Base-by-base conservation (phyloP, 2,888 invertebrate genomes). In the Diaprepes abbreviatus region DNA sequence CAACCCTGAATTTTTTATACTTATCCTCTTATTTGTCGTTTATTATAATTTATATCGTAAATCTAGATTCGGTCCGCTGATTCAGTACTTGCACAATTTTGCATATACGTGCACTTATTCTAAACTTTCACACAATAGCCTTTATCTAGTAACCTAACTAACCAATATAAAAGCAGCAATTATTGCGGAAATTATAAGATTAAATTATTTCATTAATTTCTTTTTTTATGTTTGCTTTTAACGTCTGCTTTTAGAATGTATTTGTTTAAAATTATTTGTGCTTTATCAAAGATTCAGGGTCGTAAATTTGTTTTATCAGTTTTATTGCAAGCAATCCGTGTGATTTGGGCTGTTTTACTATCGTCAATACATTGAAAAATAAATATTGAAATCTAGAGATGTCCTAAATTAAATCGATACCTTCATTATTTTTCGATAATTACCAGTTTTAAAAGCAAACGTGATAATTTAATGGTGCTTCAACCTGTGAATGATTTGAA, bases 111-210 rank as follows among this genome's bases (percentile, higher is more conserved):
- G 65, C 65, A 48, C 19, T 63, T 21, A 52, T 65, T 57, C 48
- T 48, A 57, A 58, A 65, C 65, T 65, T 65, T 65, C 65, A 65
- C 58, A 65, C 57, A 65, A 58, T 48, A 55, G 55, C 55, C 55
- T 55, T 57, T 66, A 66, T 57, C 59, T 58, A 66, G 43, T 66
- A 33, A 57, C 66, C 66, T 57, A 57, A 66, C 57, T 66, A 43
- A 57, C 66, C 58, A 48, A 57, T 40, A 66, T 57, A 66, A 66
- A 45, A 58, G 12, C 36, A 5, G 43, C 48, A 58, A 54, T 65
- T 54, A 64, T 36, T 45, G 12, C 21, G 45, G 45, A 45, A 45
- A 45, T 45, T 48, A 48, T 48, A 3, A 28, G 24, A 48, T 48
- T 48, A 48, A 28, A 48, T 24, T 14, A 7, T 40, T 40, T 40